Conservation (phyloP, 2,113 vertebrate species). For the Amphilophus citrinellus region DNA sequence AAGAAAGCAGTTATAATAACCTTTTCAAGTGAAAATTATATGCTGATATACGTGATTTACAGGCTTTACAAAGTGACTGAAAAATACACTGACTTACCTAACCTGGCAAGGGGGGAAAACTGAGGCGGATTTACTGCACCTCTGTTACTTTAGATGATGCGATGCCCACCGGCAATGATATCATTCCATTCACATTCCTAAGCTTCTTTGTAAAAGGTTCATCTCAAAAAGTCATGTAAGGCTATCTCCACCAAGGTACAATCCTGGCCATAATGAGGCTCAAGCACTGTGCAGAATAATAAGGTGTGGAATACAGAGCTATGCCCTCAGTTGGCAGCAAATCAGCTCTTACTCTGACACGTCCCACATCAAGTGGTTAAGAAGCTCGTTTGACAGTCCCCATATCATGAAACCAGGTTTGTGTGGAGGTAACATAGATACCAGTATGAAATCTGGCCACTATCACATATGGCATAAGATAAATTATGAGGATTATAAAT, state of each 20-base stretch:
- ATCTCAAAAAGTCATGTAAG: constrained; percentile 65
- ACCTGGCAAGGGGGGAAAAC: neutral
- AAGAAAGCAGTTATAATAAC: neutral
- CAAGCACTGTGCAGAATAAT: constrained; percentile 57
- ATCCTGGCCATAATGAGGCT: constrained; percentile 68
- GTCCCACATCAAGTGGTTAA: constrained; percentile 34
- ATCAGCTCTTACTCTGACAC: constrained; percentile 34
- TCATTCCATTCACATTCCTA: constrained; percentile 41
- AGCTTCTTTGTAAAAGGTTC: constrained; percentile 54
- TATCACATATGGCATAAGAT: neutral
- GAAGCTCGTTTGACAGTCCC: constrained; percentile 41
- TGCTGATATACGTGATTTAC: neutral
- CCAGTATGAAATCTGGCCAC: constrained; percentile 14
- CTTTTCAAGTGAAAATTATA: neutral
- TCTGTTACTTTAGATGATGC: constrained; percentile 27
- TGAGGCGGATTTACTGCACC: neutral
- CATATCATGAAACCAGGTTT: neutral
- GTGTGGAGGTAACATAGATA: neutral
- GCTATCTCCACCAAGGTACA: constrained; percentile 69
- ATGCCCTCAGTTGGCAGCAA: constrained; percentile 48
- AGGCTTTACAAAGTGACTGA: neutral
- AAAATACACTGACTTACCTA: constrained; percentile 1
- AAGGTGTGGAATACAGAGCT: constrained; percentile 43
- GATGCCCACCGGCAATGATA: constrained; percentile 33
- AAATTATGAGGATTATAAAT: neutral